Conservation (phyloP, 2,113 vertebrate genomes). For the Chloropsis cyanopogon region DNA sequence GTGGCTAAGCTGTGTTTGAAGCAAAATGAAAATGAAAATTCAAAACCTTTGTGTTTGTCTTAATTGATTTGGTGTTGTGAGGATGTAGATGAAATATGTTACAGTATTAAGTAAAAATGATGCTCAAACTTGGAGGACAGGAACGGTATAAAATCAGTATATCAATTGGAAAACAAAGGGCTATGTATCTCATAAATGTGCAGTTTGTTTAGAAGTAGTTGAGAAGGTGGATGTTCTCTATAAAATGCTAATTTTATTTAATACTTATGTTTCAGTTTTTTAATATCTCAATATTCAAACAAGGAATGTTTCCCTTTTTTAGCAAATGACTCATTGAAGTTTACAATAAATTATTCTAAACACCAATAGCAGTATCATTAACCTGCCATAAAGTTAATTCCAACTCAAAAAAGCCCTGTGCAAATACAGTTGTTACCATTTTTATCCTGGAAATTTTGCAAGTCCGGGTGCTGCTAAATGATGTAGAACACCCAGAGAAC, state of each 20-base stretch:
- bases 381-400: neutral
- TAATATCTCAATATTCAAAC: neutral
- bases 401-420: neutral
- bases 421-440: neutral
- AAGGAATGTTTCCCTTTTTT: neutral
- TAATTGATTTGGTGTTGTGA: neutral
- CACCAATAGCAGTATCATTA: neutral
- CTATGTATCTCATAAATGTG: neutral
- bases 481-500: neutral
- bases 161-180: neutral
- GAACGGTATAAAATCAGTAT: neutral
- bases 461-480: neutral
- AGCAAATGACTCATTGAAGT: neutral
- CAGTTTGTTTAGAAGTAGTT: neutral
- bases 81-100: neutral
- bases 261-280: accelerated
- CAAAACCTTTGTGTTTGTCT: neutral
- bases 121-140: neutral
- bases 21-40: neutral
- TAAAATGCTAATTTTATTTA: neutral
- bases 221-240: neutral
- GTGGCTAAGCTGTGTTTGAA: neutral
- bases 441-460: neutral
- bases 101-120: neutral
- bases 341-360: neutral